Evolutionary conservation across 2,797 vertebrate species (phyloP).

Genomic region (Argentina silus): DNA sequence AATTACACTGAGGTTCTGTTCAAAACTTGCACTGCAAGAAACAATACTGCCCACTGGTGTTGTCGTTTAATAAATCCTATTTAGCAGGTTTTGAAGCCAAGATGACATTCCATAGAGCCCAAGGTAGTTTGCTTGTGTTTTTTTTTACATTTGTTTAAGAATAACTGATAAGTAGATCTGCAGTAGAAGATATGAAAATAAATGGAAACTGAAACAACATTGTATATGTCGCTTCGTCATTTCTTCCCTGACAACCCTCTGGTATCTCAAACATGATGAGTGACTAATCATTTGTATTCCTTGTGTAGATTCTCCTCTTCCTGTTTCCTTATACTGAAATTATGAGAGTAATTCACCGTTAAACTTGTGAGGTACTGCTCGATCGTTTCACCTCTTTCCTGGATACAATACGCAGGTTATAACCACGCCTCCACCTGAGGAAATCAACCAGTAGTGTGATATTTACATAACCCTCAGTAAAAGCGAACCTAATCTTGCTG

Average conservation of each 20-base stretch:
- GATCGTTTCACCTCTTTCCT: neutral
- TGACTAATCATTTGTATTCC: neutral
- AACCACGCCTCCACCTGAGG: neutral
- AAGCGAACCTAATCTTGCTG: neutral
- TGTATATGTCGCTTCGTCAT: neutral
- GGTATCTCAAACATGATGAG: neutral
- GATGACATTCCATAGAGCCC: slow-evolving; percentile 21
- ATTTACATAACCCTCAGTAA: neutral
- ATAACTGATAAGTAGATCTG: slow-evolving; percentile 23
- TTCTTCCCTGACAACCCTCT: neutral
- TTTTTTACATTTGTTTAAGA: slow-evolving; percentile 61
- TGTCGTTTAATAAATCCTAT: neutral
- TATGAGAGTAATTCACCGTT: neutral
- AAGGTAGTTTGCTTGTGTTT: slow-evolving; percentile 28
- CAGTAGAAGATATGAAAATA: slow-evolving; percentile 34
- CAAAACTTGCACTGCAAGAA: neutral
- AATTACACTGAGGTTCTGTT: neutral
- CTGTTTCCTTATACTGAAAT: neutral
- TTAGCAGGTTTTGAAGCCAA: slow-evolving; percentile 40
- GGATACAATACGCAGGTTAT: neutral
- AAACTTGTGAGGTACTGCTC: neutral
- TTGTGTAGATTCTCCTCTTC: neutral
- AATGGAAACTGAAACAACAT: slow-evolving; percentile 43
- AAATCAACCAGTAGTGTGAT: neutral
- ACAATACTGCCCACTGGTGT: neutral